Percentiles rank a stretch among this genome's conserved stretches.
Evolutionary conservation across 92 coral and sea anemone species (phyloP).

Genomic region (Heteractis magnifica): DNA sequence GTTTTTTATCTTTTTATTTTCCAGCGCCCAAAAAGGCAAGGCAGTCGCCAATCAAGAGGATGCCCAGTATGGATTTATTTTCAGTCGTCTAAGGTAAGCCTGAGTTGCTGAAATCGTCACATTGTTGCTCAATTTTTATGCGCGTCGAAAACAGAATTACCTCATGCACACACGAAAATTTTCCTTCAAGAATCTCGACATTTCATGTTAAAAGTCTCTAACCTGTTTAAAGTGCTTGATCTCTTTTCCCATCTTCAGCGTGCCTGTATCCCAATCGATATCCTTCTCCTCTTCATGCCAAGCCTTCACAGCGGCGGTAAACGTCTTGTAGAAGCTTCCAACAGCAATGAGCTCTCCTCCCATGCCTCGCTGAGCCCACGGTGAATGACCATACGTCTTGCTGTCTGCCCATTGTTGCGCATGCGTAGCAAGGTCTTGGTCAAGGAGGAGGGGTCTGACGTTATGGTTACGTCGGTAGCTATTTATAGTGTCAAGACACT

Average conservation of each 20-base stretch:
- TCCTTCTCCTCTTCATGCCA: constrained; percentile 93
- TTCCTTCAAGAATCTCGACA: not conserved
- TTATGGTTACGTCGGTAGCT: constrained; percentile 74
- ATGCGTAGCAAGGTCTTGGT: constrained; percentile 70
- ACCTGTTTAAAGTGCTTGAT: constrained; percentile 84
- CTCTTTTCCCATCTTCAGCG: constrained; percentile 40
- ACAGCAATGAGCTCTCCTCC: constrained; percentile 88
- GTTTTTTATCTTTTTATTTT: too few species aligned
- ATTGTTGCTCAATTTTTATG: too few species aligned
- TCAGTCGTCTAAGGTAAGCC: too few species aligned
- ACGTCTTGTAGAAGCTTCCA: constrained; percentile 78
- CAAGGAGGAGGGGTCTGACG: constrained; percentile 61
- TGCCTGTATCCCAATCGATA: constrained; percentile 70
- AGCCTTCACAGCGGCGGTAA: constrained; percentile 87
- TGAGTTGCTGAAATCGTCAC: too few species aligned
- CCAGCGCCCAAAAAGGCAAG: too few species aligned
- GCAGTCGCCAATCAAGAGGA: too few species aligned
- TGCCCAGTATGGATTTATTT: too few species aligned
- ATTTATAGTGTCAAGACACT: constrained; percentile 71
- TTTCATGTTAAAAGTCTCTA: not conserved
- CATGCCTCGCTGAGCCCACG: constrained; percentile 79
- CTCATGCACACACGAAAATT: too few species aligned
- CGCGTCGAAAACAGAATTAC: too few species aligned
- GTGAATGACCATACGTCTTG: constrained; percentile 74
- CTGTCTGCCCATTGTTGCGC: constrained; percentile 84